phyloP scores from a whole-genome alignment of 2,797 vertebrate genomes.

The Borostomias antarcticus region DNA sequence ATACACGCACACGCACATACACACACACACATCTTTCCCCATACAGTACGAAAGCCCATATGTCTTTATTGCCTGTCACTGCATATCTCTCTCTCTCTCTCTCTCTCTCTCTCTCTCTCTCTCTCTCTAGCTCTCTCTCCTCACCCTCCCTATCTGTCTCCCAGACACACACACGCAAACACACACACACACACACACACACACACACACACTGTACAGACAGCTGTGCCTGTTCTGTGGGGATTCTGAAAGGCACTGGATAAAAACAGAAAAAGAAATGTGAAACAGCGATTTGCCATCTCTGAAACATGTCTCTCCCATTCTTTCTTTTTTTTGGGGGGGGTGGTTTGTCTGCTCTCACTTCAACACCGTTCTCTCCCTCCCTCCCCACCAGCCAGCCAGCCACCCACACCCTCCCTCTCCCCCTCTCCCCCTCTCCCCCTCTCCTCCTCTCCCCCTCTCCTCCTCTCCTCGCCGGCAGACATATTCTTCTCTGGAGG shows the following conservation, averaged over 20 bases:
- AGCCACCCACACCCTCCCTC: conserved; percentile 11
- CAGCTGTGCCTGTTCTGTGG: conserved; percentile 37
- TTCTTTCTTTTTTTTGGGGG: neutral
- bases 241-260: conserved; percentile 18
- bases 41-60: too few relatives aligned
- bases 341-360: conserved; percentile 1
- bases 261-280: conserved; percentile 45
- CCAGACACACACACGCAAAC: too few relatives aligned
- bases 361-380: conserved; percentile 18
- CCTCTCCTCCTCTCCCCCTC: conserved; percentile 22
- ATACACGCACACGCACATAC: too few relatives aligned
- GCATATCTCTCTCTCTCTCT: neutral
- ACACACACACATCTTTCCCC: too few relatives aligned
- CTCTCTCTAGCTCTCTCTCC: neutral
- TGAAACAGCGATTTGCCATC: conserved; percentile 49
- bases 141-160: too few relatives aligned
- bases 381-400: neutral
- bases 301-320: conserved; percentile 49
- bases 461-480: conserved; percentile 34
- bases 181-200: too few relatives aligned
- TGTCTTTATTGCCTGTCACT: too few relatives aligned
- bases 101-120: neutral
- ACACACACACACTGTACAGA: too few relatives aligned
- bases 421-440: conserved; percentile 18
- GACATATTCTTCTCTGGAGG: conserved; percentile 69